phyloP scores from a whole-genome alignment of 2,113 vertebrate species.

The Microcebus murinus region DNA sequence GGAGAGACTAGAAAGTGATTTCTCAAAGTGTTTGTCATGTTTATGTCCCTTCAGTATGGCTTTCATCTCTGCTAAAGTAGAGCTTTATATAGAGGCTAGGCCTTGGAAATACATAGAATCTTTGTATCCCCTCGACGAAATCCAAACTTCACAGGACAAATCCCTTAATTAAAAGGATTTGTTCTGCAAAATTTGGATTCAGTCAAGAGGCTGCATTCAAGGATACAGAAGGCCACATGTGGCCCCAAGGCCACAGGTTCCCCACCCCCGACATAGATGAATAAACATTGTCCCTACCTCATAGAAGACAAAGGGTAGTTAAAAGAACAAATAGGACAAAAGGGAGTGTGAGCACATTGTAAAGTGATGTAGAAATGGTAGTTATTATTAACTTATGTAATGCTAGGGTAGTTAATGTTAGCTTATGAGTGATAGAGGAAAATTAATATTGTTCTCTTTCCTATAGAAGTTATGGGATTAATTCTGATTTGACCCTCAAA shows the following conservation, averaged over 20 bases:
- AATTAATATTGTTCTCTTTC: background rate
- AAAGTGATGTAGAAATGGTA: background rate
- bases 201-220: no score
- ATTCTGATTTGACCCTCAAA: slow-evolving; percentile 37
- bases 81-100: background rate
- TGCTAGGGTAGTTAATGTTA: background rate
- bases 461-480: background rate
- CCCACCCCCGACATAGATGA: background rate
- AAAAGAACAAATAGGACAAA: background rate
- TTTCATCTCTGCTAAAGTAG: background rate
- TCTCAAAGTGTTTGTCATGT: background rate
- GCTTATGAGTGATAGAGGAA: background rate
- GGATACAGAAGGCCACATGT: no score
- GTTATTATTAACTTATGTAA: background rate
- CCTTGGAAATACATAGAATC: background rate
- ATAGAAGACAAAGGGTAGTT: background rate
- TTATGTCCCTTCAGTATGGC: background rate
- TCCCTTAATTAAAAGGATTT: no score
- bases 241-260: no score
- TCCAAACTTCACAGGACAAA: no score
- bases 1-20: background rate
- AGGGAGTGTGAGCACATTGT: background rate
- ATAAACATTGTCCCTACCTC: background rate
- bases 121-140: no score
- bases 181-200: no score